A percentile compares a stretch with the other conserved stretches of the same genome.
Evolutionary conservation across 2,797 vertebrate genomes (phyloP).

Genomic region (Platyrinchus mystaceus): DNA sequence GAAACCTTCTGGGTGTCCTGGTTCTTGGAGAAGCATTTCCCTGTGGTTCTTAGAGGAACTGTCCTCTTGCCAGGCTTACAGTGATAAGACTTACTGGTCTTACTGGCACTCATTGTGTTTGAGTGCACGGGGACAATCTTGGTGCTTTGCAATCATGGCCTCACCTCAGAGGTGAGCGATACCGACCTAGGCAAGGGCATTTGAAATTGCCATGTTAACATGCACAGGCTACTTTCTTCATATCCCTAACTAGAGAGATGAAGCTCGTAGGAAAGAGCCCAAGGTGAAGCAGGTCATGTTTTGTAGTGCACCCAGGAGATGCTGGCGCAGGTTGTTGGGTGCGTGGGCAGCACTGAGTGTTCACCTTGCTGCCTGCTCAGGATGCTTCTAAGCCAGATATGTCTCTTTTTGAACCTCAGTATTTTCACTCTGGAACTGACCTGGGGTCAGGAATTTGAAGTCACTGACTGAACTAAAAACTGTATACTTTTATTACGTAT

Average conservation of each 20-base stretch:
- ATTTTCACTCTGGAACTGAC: background rate
- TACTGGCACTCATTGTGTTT: background rate
- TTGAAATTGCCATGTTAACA: background rate
- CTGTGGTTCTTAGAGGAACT: background rate
- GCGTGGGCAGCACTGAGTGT: background rate
- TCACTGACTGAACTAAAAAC: background rate
- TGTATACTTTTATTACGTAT: fast-evolving
- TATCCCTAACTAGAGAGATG: background rate
- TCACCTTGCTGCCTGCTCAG: background rate
- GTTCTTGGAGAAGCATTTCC: background rate
- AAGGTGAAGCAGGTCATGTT: background rate
- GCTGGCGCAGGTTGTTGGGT: background rate
- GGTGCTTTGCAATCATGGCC: background rate
- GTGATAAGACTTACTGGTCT: background rate
- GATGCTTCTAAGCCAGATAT: background rate
- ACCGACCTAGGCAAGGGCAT: background rate
- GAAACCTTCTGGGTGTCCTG: background rate
- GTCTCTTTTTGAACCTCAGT: background rate
- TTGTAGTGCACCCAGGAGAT: background rate
- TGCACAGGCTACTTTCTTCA: background rate
- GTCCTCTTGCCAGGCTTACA: background rate
- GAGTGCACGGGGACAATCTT: fast-evolving
- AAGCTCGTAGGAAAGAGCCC: background rate
- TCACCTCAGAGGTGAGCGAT: background rate
- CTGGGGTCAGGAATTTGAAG: background rate